Conservation (phyloP, 1,140 invertebrate species). For the Nasonia giraulti region DNA sequence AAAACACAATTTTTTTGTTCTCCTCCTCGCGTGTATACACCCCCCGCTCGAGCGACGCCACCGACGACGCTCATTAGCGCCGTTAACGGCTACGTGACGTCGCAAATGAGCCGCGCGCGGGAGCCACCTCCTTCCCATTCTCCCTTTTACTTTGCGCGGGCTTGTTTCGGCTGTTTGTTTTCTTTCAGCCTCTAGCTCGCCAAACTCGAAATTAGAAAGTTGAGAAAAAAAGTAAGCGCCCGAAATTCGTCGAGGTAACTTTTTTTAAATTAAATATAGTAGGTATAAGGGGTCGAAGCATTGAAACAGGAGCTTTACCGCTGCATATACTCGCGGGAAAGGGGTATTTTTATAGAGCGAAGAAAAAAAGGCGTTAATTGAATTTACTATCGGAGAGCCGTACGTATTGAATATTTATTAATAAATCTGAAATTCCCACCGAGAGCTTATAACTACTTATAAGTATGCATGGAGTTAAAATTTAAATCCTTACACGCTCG, state of each 20-base stretch:
- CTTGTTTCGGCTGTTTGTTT: neutral
- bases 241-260: neutral
- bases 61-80: neutral
- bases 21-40: neutral
- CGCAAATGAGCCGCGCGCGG: neutral
- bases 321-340: neutral
- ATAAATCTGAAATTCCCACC: neutral
- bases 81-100: neutral
- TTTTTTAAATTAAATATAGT: too few relatives aligned
- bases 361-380: neutral
- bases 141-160: neutral
- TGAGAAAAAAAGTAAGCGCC: neutral
- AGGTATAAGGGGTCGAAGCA: too few relatives aligned
- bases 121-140: neutral
- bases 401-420: neutral
- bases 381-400: neutral
- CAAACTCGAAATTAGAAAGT: neutral
- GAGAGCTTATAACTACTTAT: neutral
- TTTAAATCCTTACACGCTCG: neutral
- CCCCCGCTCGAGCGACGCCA: too few relatives aligned
- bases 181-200: neutral
- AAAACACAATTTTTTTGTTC: neutral
- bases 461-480: neutral
- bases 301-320: neutral
- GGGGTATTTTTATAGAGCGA: neutral